Evolutionary conservation across 2,888 invertebrate species (phyloP), one percentile per base, ranked within the genome.

Genomic region (Parnassius glacialis): DNA sequence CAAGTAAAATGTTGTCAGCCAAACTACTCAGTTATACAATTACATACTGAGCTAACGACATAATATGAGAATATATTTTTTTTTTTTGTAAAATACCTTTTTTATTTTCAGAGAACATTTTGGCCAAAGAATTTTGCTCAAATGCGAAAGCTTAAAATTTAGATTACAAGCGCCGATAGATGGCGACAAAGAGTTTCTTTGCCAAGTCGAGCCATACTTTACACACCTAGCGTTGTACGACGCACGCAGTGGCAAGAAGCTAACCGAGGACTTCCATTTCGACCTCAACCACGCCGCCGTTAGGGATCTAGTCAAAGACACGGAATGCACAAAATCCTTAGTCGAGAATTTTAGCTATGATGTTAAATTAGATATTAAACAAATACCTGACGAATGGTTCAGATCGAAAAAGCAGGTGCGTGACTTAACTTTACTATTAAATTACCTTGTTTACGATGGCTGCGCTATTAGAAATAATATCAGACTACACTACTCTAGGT

Each of bases 151-250:
- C 74, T 93, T 97, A 70, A 95, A 94, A 80, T 97, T 97, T 85
- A 94, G 96, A 68, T 92, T 98, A 69, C 97, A 97, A 92, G 95
- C 95, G 63, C 94, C 95, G 3, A 93, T 96, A 68, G 94, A 95
- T 59, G 94, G 94, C 62, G 96, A 96, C 59, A 95, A 94, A 67
- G 96, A 96, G 70, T 92, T 95, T 59, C 79, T 96, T 61, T 95
- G 95, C 75, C 96, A 96, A 92, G 95, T 99, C 59, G 99, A 99
- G 81, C 99, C 99, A 0, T 99, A 99, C 87, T 96, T 96, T 79
- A 95, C 98, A 20, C 95, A 96, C 55, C 86, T 99, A 70, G 95
- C 97, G 62, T 87, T 99, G 51, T 99, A 97, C 84, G 99, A 99
- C 91, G 96, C 96, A 9, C 95, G 95, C 76, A 95, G 94, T 69